Conservation (phyloP, 2,888 invertebrate genomes). For the Melieria picta region DNA sequence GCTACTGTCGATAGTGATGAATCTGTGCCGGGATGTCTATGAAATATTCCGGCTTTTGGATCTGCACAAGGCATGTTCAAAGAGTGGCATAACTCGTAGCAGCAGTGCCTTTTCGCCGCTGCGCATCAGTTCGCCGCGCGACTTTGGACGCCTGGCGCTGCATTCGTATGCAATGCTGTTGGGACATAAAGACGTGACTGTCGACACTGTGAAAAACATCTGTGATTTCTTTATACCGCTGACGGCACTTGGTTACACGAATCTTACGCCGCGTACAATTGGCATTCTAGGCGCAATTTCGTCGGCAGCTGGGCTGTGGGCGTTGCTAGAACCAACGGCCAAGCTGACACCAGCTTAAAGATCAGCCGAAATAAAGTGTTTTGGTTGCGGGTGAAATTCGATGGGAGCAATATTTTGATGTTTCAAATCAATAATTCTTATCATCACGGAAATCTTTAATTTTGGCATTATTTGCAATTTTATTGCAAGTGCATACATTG, state of each 20-base stretch:
- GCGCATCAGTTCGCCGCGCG: slow-evolving; percentile 50
- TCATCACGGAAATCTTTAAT: no score
- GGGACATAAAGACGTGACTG: slow-evolving; percentile 73
- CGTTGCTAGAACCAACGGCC: slow-evolving; percentile 80
- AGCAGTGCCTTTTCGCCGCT: slow-evolving; percentile 47
- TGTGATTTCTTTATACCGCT: slow-evolving; percentile 90
- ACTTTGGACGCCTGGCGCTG: slow-evolving; percentile 50
- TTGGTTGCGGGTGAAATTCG: no score
- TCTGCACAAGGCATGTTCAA: slow-evolving; percentile 67
- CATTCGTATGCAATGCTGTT: slow-evolving; percentile 55
- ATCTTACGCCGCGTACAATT: slow-evolving; percentile 79
- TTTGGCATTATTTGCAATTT: no score
- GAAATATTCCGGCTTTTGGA: slow-evolving; percentile 78
- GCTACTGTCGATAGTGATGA: slow-evolving; percentile 83
- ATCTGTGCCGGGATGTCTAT: slow-evolving; percentile 84
- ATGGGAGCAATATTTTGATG: no score
- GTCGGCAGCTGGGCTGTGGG: slow-evolving; percentile 81
- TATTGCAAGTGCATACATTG: no score
- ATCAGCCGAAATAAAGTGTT: background rate
- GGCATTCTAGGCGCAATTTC: slow-evolving; percentile 84
- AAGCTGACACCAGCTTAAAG: slow-evolving; percentile 72
- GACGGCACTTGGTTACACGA: slow-evolving; percentile 80
- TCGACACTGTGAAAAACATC: slow-evolving; percentile 86
- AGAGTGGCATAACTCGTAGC: slow-evolving; percentile 58
- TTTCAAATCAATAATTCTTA: no score